A percentile compares a stretch with the other conserved stretches of the same genome.
phyloP scores from a whole-genome alignment of 2,888 invertebrate species.

The Philopedon plagiatum region DNA sequence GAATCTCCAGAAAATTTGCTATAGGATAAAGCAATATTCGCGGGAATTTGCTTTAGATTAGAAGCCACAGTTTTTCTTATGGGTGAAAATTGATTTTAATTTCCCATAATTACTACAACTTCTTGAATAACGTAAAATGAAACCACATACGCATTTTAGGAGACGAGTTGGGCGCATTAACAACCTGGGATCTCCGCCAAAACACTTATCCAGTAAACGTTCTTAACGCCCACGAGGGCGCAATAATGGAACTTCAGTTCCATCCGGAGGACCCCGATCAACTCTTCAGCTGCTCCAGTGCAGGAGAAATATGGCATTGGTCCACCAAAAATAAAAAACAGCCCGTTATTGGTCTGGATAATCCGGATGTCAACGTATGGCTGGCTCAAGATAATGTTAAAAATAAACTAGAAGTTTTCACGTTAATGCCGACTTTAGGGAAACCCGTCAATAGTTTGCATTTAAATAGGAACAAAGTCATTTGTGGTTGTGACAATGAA shows the following conservation, averaged over 20 bases:
- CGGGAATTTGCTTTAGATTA: no score
- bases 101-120: no score
- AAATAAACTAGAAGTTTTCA: slow-evolving; percentile 78
- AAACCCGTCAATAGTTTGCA: slow-evolving; percentile 88
- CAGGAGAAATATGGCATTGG: slow-evolving; percentile 94
- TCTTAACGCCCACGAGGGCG: slow-evolving; percentile 81
- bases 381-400: slow-evolving; percentile 79
- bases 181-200: slow-evolving; percentile 92
- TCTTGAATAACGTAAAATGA: no score
- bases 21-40: no score
- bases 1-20: no score
- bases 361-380: slow-evolving; percentile 73
- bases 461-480: slow-evolving; percentile 79
- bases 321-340: slow-evolving; percentile 72
- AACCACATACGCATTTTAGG: no score
- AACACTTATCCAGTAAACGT: slow-evolving; percentile 87
- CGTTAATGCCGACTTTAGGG: slow-evolving; percentile 81
- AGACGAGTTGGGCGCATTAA: slow-evolving; percentile 74
- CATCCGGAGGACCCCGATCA: slow-evolving; percentile 90
- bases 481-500: slow-evolving; percentile 92
- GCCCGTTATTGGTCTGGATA: slow-evolving; percentile 47
- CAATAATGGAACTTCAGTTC: slow-evolving; percentile 89
- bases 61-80: no score
- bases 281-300: slow-evolving; percentile 84
- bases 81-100: no score